Evolutionary conservation across 2,888 invertebrate genomes (phyloP).

Genomic region (Spisula subtruncata): DNA sequence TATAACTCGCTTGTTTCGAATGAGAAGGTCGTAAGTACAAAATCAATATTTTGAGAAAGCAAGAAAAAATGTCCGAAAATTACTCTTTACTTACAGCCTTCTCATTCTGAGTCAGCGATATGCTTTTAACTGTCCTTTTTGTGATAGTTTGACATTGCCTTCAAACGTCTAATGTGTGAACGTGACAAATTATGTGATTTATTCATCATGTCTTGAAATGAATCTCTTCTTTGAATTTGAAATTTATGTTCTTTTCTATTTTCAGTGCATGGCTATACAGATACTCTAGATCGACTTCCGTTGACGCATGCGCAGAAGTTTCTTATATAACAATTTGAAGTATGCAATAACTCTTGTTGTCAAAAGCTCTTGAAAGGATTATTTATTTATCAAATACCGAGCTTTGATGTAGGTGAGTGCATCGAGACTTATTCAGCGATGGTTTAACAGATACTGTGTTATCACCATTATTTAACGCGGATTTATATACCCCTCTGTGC

Average conservation of each 20-base stretch:
- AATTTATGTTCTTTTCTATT: background rate
- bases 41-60: too few relatives aligned
- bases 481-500: background rate
- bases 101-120: too few relatives aligned
- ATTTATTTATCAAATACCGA: slow-evolving; percentile 15
- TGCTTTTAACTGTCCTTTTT: background rate
- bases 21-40: too few relatives aligned
- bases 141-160: background rate
- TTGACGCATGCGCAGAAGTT: background rate
- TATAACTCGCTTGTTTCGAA: too few relatives aligned
- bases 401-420: background rate
- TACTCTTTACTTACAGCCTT: too few relatives aligned
- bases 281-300: background rate
- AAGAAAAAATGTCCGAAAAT: too few relatives aligned
- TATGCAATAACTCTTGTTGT: slow-evolving; percentile 4
- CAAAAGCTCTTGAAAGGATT: slow-evolving; percentile 22
- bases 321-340: background rate
- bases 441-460: background rate
- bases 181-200: background rate
- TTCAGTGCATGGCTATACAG: background rate
- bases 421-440: background rate
- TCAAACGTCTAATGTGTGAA: background rate
- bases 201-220: background rate
- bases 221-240: background rate
- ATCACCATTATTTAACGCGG: slow-evolving; percentile 28